Evolutionary conservation across 2,888 invertebrate species (phyloP), one percentile per base, ranked within the genome.

Genomic region (Pterobdella sp.): DNA sequence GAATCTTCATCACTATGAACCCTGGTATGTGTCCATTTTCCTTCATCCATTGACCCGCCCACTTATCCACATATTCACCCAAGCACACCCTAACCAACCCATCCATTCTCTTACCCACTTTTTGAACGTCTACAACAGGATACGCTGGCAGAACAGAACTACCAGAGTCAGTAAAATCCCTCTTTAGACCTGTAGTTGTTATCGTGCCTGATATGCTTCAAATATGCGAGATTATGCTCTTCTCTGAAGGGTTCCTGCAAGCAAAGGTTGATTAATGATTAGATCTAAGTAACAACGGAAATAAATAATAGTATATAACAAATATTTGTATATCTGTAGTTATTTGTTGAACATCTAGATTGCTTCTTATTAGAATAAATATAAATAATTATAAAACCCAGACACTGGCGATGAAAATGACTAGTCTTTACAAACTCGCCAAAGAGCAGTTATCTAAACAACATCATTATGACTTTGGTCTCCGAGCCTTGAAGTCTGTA

Each of bases 1-100:
- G 94, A 0, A 90, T 94, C 76, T 95, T 94, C 84, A 92, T 94
- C 73, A 94, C 94, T 0, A 94, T 94, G 93, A 94, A 94, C 85
- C 93, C 93, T 0, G 93, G 93, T 0, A 22, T 22, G 49, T 42
- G 7, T 22, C 7, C 49, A 14, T 42, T 42, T 14, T n/a, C n/a
- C n/a, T n/a, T n/a, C n/a, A n/a, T n/a, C n/a, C n/a, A n/a, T n/a
- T n/a, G n/a, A n/a, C n/a, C n/a, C n/a, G n/a, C n/a, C n/a, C n/a
- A n/a, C n/a, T n/a, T n/a, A n/a, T n/a, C n/a, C n/a, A n/a, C n/a
- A n/a, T n/a, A n/a, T n/a, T n/a, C n/a, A n/a, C n/a, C n/a, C n/a
- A n/a, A n/a, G n/a, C n/a, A n/a, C n/a, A n/a, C n/a, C n/a, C n/a
- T n/a, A n/a, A n/a, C n/a, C n/a, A n/a, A n/a, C n/a, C n/a, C n/a